Evolutionary conservation across 2,888 invertebrate genomes (phyloP).

Genomic region (Coleophora deauratella): DNA sequence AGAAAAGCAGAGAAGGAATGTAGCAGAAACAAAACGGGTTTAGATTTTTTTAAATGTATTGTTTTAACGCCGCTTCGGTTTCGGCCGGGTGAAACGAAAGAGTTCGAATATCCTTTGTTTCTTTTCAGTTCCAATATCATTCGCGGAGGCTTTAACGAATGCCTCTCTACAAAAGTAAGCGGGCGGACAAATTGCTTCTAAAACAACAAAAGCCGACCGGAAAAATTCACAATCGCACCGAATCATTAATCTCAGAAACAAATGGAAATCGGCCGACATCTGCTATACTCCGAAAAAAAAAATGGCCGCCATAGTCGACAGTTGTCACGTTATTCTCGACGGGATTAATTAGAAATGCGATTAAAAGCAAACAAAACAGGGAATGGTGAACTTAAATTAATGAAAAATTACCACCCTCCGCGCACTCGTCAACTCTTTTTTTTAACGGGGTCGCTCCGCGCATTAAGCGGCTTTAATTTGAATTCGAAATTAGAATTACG

Average conservation of each 20-base stretch:
- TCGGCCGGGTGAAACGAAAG: conserved; percentile 19
- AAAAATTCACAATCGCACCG: conserved; percentile 74
- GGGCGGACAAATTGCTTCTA: conserved; percentile 73
- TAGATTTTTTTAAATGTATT: neutral
- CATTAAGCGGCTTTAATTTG: conserved; percentile 75
- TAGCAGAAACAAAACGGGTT: too few species aligned
- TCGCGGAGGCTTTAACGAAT: conserved; percentile 65
- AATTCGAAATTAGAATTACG: conserved; percentile 75
- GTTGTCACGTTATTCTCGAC: conserved; percentile 75
- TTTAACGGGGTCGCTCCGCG: conserved; percentile 71
- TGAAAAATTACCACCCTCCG: conserved; percentile 75
- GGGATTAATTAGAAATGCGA: conserved; percentile 75
- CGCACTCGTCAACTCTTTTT: conserved; percentile 73
- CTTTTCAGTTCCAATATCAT: conserved; percentile 58
- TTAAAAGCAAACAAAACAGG: conserved; percentile 75
- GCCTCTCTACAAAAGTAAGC: conserved; percentile 68
- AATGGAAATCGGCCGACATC: conserved; percentile 74
- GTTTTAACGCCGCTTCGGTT: conserved; percentile 2
- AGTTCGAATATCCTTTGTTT: conserved; percentile 29
- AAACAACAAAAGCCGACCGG: conserved; percentile 74
- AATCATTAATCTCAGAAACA: conserved; percentile 75
- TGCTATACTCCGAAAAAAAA: conserved; percentile 67
- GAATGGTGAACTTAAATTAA: conserved; percentile 75
- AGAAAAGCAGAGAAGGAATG: too few species aligned
- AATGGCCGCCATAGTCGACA: conserved; percentile 72